phyloP scores from a whole-genome alignment of 1,140 invertebrate species.

The Neodiprion fabricii region DNA sequence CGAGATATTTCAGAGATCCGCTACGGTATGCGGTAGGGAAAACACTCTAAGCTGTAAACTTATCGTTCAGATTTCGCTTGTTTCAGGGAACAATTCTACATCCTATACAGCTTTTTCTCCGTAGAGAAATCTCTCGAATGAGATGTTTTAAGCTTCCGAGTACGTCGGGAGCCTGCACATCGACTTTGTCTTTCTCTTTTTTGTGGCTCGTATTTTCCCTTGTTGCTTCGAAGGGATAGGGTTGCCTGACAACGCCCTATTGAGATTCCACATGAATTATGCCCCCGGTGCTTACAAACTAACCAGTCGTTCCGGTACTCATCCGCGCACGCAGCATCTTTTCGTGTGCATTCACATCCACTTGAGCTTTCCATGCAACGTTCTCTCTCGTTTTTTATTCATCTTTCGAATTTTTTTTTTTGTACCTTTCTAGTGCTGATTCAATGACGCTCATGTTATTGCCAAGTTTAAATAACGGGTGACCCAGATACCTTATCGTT shows the following conservation, averaged over 20 bases:
- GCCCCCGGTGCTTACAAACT: neutral
- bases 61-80: no score
- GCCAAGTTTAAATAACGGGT: neutral
- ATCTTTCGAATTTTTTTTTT: neutral
- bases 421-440: neutral
- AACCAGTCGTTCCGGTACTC: neutral
- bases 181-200: no score
- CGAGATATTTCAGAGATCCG: no score
- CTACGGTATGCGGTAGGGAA: no score
- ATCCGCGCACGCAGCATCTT: neutral
- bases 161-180: no score
- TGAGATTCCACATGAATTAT: conserved; percentile 5
- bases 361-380: neutral
- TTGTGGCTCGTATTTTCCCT: no score
- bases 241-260: neutral
- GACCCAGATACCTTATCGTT: no score
- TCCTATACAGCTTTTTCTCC: no score
- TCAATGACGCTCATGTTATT: neutral
- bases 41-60: no score
- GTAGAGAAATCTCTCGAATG: no score
- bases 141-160: no score
- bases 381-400: neutral
- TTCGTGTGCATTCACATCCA: neutral
- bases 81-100: no score
- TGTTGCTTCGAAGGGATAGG: neutral